Percentiles rank a stretch among this genome's conserved stretches.
Conservation (phyloP, 53 echinoderm and acorn worm genomes). For the Echinometra lucunter region DNA sequence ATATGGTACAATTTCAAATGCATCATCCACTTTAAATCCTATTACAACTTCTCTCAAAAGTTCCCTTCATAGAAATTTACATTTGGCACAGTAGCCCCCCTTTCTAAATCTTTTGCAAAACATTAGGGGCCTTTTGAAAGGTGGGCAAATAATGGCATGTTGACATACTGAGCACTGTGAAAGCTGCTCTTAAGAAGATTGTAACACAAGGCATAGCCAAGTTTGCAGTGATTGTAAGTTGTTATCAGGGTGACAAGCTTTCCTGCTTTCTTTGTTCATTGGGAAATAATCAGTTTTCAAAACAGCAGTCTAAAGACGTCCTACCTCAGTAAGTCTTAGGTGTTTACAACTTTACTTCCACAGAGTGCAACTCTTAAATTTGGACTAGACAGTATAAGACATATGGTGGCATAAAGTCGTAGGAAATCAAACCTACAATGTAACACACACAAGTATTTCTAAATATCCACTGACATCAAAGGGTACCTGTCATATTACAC, state of each 20-base stretch:
- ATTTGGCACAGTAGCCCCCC: conserved; percentile 50
- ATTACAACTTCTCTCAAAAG: conserved; percentile 11
- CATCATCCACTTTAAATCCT: background rate
- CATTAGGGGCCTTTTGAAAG: conserved; percentile 59
- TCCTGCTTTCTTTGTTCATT: conserved; percentile 15
- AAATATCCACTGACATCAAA: no score
- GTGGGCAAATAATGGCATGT: conserved; percentile 60
- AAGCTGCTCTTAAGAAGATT: conserved; percentile 48
- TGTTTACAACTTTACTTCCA: background rate
- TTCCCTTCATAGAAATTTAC: background rate
- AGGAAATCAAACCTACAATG: background rate
- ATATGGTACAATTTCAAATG: background rate
- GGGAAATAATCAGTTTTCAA: background rate
- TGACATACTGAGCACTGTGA: conserved; percentile 26
- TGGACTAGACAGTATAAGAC: background rate
- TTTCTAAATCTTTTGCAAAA: conserved; percentile 51
- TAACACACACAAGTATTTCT: no score
- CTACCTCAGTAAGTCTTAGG: background rate
- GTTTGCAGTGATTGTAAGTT: conserved; percentile 3
- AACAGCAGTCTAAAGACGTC: background rate
- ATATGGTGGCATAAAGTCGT: background rate
- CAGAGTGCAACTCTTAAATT: background rate
- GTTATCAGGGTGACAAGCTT: conserved; percentile 14
- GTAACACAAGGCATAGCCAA: conserved; percentile 44
- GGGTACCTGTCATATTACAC: no score